Evolutionary conservation across 1,140 invertebrate species (phyloP).

Genomic region (Gonioctena quinquepunctata): DNA sequence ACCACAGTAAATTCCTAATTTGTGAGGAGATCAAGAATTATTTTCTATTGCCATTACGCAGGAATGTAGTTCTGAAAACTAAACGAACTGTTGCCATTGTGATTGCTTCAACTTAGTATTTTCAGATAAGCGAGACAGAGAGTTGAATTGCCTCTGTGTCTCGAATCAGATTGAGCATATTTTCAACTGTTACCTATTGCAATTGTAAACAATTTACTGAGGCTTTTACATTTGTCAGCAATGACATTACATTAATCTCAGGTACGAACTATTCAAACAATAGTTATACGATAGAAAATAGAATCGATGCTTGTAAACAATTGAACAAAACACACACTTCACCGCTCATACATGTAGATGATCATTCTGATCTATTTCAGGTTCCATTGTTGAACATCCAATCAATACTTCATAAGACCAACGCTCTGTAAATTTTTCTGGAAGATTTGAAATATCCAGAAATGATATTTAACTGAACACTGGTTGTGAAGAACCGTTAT

Average conservation of each 20-base stretch:
- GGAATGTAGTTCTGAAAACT: too few relatives aligned
- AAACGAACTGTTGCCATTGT: not conserved
- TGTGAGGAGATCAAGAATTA: too few relatives aligned
- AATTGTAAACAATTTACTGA: not conserved
- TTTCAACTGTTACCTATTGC: not conserved
- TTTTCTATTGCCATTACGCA: too few relatives aligned
- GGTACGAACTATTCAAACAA: not conserved
- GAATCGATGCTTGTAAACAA: not conserved
- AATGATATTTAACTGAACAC: not conserved
- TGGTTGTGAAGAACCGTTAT: not conserved
- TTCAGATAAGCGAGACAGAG: not conserved
- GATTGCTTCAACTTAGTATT: not conserved
- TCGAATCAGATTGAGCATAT: not conserved
- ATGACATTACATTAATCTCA: not conserved
- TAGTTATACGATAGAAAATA: too few relatives aligned
- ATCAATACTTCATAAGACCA: not conserved
- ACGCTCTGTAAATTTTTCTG: not conserved
- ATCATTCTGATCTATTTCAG: not conserved
- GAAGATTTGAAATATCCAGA: too few relatives aligned
- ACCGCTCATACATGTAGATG: not conserved
- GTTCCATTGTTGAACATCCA: not conserved
- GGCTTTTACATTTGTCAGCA: not conserved
- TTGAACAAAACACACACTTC: too few relatives aligned
- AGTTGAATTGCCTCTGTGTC: not conserved
- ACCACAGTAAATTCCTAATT: too few relatives aligned